Conservation (phyloP, 2,113 vertebrate species). For the Sebastes schlegelii region DNA sequence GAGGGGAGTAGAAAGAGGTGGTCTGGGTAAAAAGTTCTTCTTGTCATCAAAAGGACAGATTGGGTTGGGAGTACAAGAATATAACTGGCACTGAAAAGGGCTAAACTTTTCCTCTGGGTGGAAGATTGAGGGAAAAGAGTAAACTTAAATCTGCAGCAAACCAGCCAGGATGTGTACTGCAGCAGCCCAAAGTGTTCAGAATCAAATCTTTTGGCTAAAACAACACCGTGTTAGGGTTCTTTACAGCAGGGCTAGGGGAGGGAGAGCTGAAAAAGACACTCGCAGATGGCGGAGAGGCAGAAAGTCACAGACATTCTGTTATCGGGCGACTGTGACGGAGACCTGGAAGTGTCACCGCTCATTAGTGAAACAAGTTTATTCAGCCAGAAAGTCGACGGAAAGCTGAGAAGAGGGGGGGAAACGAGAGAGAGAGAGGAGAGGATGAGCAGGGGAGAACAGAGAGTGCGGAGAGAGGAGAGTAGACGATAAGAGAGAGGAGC, state of each 20-base stretch:
- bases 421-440: slow-evolving; percentile 16
- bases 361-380: slow-evolving; percentile 76
- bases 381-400: slow-evolving; percentile 58
- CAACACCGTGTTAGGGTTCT: slow-evolving; percentile 19
- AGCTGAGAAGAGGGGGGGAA: slow-evolving; percentile 27
- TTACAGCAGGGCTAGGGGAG: slow-evolving; percentile 17
- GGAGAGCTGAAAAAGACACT: slow-evolving; percentile 51
- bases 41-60: slow-evolving; percentile 30
- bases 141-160: slow-evolving; percentile 38
- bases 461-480: slow-evolving; percentile 4
- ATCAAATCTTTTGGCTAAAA: slow-evolving; percentile 48
- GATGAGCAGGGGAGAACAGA: slow-evolving; percentile 25
- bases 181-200: slow-evolving; percentile 60
- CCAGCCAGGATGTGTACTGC: slow-evolving; percentile 23
- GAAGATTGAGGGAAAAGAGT: slow-evolving; percentile 26
- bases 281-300: slow-evolving; percentile 56
- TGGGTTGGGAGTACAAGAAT: slow-evolving; percentile 28
- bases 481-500: slow-evolving; percentile 28
- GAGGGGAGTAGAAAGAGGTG: background rate
- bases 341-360: slow-evolving; percentile 72
- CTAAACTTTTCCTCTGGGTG: slow-evolving; percentile 20
- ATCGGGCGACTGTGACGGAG: slow-evolving; percentile 59
- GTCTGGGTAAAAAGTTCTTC: slow-evolving; percentile 10
- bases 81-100: slow-evolving; percentile 10
- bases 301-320: slow-evolving; percentile 64